Base-by-base conservation (phyloP, 2,888 invertebrate genomes). In the Volucella bombylans region DNA sequence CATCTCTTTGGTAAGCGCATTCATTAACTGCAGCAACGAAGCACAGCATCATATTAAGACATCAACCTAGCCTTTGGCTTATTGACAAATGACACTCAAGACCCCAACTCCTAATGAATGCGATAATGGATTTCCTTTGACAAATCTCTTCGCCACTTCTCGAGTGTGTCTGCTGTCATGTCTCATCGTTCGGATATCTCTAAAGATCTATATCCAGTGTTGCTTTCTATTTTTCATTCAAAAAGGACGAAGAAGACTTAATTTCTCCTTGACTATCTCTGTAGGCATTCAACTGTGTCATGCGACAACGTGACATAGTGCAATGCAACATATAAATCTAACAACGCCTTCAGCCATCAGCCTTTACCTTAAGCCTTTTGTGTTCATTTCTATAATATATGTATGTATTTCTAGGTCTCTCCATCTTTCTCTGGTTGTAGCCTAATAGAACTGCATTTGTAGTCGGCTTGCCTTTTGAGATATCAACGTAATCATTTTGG, bases 401-500 rank as follows among this genome's bases (percentile, higher is more conserved):
- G n/a, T n/a, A 14, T 54, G 41, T 47, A 45, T 45, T 41, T 50
- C 50, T 38, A 8, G 12, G n/a, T 57, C 31, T 31, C 31, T 31
- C 31, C 31, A 31, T 31, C 31, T 31, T 31, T 6, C 31, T 6
- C 31, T 31, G 31, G 4, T 31, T 31, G 31, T 31, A 2, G 31
- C 6, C 31, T 6, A 31, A 31, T 31, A 31, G 31, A 31, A 31
- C 31, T 31, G 6, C 31, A 31, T 31, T 31, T 31, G 31, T 31
- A 31, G 31, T 31, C 31, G 31, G 49, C 65, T 72, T 55, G 82
- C 62, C 82, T 78, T 78, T 57, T 82, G 62, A 72, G 64, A 52
- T 47, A 78, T 78, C 72, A 78, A 64, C 72, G 67, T 64, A 67
- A 62, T 71, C 64, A 31, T 69, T 54, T 31, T 23, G 38, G 18